phyloP scores from a whole-genome alignment of 2,113 vertebrate species.

The Candoia aspera region DNA sequence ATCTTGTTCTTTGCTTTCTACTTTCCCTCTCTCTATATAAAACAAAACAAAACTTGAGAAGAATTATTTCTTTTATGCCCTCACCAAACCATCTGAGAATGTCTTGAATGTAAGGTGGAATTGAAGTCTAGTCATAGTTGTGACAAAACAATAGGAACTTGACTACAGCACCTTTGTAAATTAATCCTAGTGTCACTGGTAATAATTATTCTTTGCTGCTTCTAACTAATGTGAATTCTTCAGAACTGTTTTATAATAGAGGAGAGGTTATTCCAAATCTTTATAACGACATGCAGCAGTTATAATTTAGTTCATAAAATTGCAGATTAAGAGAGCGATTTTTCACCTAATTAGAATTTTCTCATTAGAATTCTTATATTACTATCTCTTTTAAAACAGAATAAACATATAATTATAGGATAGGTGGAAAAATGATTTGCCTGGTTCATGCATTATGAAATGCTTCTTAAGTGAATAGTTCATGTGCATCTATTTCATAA shows the following conservation, averaged over 20 bases:
- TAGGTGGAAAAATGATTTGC: background rate
- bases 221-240: slow-evolving; percentile 3
- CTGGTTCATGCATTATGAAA: background rate
- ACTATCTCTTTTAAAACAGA: background rate
- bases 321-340: background rate
- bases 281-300: background rate
- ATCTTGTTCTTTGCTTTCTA: too few species aligned
- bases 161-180: slow-evolving; percentile 20
- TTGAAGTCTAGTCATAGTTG: slow-evolving; percentile 17
- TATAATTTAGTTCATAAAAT: slow-evolving; percentile 26
- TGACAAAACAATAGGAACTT: background rate
- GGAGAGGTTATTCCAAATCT: slow-evolving; percentile 6
- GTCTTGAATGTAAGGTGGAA: slow-evolving; percentile 19
- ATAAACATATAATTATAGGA: background rate
- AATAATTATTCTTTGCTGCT: slow-evolving; percentile 20
- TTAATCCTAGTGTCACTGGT: slow-evolving; percentile 14
- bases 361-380: background rate
- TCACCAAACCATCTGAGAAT: slow-evolving; percentile 1
- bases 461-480: background rate
- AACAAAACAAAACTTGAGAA: slow-evolving; percentile 9
- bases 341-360: background rate
- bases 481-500: background rate
- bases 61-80: slow-evolving; percentile 1
- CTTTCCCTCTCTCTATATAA: too few species aligned
- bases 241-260: slow-evolving; percentile 6